A percentile compares a stretch with the other conserved stretches of the same genome.
Evolutionary conservation across 2,888 invertebrate species (phyloP).

Genomic region (Xestia xanthographa): DNA sequence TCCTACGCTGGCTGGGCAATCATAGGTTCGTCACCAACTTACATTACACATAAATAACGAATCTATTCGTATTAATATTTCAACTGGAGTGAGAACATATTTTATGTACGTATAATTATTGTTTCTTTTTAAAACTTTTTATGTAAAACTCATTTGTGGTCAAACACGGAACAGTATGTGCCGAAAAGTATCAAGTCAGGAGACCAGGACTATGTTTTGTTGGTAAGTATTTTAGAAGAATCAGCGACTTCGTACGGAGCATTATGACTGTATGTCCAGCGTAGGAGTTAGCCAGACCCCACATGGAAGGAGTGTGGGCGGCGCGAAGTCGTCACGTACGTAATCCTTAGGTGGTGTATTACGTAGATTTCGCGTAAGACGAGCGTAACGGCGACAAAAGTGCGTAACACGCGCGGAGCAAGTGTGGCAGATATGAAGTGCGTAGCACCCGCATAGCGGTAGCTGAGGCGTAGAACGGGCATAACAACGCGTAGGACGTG

Average conservation of each 20-base stretch:
- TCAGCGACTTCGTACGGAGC: not conserved
- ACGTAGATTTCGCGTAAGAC: not conserved
- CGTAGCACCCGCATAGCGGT: not conserved
- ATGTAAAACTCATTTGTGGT: not conserved
- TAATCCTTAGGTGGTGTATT: not conserved
- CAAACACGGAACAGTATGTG: not conserved
- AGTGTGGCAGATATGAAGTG: not conserved
- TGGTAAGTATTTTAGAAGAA: not conserved
- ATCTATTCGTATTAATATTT: not conserved
- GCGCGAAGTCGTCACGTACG: not conserved
- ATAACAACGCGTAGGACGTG: not conserved
- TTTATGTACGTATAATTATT: too few species aligned
- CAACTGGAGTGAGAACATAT: not conserved
- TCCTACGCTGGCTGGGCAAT: not conserved
- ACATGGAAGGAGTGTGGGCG: not conserved
- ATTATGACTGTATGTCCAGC: not conserved
- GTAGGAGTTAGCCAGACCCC: slow-evolving; percentile 2
- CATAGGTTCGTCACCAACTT: not conserved
- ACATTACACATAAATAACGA: not conserved
- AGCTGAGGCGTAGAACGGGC: not conserved
- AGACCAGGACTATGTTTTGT: not conserved
- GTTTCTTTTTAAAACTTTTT: not conserved
- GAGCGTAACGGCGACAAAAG: not conserved
- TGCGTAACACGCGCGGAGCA: slow-evolving; percentile 2
- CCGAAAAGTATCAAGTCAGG: not conserved